Evolutionary conservation across 2,113 vertebrate genomes (phyloP).

Genomic region (Gallinago paraguaiae): DNA sequence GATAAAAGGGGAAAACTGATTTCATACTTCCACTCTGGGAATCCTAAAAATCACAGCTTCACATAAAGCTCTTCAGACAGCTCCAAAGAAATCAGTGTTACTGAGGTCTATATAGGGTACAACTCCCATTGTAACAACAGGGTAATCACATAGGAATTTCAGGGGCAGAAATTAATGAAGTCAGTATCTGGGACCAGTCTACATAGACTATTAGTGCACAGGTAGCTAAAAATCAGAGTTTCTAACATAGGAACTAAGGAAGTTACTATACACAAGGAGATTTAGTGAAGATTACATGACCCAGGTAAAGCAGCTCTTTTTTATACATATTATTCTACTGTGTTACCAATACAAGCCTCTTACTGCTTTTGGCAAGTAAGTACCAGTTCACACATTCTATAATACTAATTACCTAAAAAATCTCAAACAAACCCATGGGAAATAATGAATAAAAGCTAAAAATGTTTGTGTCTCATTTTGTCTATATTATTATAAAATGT

Average conservation of each 20-base stretch:
- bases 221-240: background rate
- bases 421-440: background rate
- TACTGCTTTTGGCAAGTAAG: background rate
- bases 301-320: background rate
- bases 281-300: background rate
- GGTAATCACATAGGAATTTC: background rate
- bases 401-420: background rate
- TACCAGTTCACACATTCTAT: background rate
- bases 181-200: background rate
- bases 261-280: background rate
- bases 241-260: background rate
- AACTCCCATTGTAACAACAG: accelerated
- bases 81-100: accelerated
- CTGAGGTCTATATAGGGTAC: background rate
- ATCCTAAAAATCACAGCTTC: background rate
- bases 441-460: background rate
- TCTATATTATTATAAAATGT: background rate
- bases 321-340: background rate
- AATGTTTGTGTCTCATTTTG: background rate
- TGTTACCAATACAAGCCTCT: background rate
- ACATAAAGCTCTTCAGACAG: background rate
- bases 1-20: background rate
- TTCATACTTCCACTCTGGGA: background rate
- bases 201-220: background rate
- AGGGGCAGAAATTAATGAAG: background rate